Conservation (phyloP, 2,797 vertebrate genomes). For the Emydoidea blandingii region DNA sequence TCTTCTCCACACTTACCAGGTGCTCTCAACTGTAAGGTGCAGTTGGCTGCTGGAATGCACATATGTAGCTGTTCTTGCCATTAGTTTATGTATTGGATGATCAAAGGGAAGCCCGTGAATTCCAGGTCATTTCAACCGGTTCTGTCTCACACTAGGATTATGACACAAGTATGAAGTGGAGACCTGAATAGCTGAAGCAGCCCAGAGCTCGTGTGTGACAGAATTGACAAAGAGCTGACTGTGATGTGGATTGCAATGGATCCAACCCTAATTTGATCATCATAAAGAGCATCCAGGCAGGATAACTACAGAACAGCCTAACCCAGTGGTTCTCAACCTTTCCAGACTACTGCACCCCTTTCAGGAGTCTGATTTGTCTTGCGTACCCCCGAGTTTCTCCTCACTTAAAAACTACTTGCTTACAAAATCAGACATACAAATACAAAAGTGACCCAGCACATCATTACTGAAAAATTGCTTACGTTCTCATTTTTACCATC, state of each 20-base stretch:
- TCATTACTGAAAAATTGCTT: no score
- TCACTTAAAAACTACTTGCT: no score
- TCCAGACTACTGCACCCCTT: no score
- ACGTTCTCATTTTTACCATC: no score
- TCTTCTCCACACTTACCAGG: conserved; percentile 46
- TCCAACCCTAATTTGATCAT: neutral
- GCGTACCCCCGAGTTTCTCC: no score
- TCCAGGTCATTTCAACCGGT: conserved; percentile 10
- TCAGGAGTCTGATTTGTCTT: no score
- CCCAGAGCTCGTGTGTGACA: fast-evolving
- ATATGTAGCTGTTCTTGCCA: neutral
- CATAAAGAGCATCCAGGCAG: fast-evolving
- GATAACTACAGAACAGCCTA: neutral
- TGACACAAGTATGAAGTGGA: conserved; percentile 17
- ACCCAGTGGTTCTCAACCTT: neutral
- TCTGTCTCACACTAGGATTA: conserved; percentile 24
- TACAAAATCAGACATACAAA: no score
- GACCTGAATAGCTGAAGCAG: neutral
- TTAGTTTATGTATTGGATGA: neutral
- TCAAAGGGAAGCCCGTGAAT: conserved; percentile 59
- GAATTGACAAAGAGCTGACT: neutral
- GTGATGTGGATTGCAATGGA: fast-evolving
- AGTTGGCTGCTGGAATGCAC: conserved; percentile 20
- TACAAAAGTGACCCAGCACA: no score
- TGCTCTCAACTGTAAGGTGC: conserved; percentile 20